Evolutionary conservation across 2,888 invertebrate genomes (phyloP).

Genomic region (Cheilosia impressa): DNA sequence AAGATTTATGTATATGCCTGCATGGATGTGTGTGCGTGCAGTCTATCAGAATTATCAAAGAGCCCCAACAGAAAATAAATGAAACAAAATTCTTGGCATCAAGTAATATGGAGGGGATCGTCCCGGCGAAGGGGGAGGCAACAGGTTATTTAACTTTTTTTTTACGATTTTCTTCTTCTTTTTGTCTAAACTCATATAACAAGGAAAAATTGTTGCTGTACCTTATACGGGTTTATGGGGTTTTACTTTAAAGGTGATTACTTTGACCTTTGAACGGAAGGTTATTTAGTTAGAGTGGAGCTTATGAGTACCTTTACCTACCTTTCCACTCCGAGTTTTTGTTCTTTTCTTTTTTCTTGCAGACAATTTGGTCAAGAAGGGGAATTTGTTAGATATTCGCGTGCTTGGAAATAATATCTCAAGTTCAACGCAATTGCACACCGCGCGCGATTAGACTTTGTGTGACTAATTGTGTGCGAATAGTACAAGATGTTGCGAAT

Average conservation of each 20-base stretch:
- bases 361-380: not conserved
- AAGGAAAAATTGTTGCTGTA: not conserved
- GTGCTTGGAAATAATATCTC: constrained; percentile 22
- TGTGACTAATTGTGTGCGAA: too few species aligned
- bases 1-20: not conserved
- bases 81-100: constrained; percentile 9
- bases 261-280: constrained; percentile 68
- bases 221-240: constrained; percentile 20
- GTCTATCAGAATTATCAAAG: constrained; percentile 42
- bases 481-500: too few species aligned
- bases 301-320: constrained; percentile 38
- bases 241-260: constrained; percentile 57
- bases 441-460: too few species aligned
- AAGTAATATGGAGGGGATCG: constrained; percentile 6
- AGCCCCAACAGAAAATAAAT: constrained; percentile 19
- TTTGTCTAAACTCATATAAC: constrained; percentile 11
- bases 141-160: constrained; percentile 65
- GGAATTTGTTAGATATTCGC: constrained; percentile 2
- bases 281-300: constrained; percentile 48
- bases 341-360: not conserved
- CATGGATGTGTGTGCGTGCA: constrained; percentile 4
- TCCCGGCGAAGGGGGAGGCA: constrained; percentile 14
- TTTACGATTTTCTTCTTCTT: constrained; percentile 37
- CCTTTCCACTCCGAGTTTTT: not conserved
- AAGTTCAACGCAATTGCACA: not conserved